Base-by-base conservation (phyloP, 1,140 invertebrate species). In the Drosophila parvula region DNA sequence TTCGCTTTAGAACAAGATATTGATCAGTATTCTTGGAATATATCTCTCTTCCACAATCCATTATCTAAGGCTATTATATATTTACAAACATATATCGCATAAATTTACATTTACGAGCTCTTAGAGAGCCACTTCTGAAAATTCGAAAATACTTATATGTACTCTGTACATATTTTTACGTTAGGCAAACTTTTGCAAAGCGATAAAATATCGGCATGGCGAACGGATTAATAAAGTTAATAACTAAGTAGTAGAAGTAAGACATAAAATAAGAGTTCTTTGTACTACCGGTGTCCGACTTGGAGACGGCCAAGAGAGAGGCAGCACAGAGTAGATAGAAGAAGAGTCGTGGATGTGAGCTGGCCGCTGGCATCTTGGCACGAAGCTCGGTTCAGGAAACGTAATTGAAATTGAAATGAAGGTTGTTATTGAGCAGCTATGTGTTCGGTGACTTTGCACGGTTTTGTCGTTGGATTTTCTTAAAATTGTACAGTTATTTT, bases 141-240 rank as follows among this genome's bases (percentile, higher is more conserved):
- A 83, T 83, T 81, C 61, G 76, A 50, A 50, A 44, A 5, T 28
- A 50, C 22, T 71, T 30, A 22, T 22, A 3, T 3, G 41, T 41
- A 22, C 55, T 36, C 18, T 56, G 28, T 16, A 53, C 36, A 51
- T 44, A n/a, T 34, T 50, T 10, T 68, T 73, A 91, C 27, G 71
- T 90, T 56, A 91, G 67, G 51, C 81, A 91, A 32, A 79, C 79
- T 59, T 90, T 76, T 36, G 80, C 90, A 75, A 91, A 89, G 55
- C 90, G 83, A 79, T 90, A 91, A 51, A 85, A 91, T 48, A 91
- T 76, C 36, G 90, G 83, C 86, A 91, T 91, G 22, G 90, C 90
- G 62, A 89, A 91, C 1, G 90, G 90, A 78, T 91, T 91, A 56
- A 91, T 81, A 81, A 91, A 91, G 61, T 91, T 91, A 41, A 91